Conservation (phyloP, 1,140 invertebrate genomes). For the Stegodyphus dumicola region DNA sequence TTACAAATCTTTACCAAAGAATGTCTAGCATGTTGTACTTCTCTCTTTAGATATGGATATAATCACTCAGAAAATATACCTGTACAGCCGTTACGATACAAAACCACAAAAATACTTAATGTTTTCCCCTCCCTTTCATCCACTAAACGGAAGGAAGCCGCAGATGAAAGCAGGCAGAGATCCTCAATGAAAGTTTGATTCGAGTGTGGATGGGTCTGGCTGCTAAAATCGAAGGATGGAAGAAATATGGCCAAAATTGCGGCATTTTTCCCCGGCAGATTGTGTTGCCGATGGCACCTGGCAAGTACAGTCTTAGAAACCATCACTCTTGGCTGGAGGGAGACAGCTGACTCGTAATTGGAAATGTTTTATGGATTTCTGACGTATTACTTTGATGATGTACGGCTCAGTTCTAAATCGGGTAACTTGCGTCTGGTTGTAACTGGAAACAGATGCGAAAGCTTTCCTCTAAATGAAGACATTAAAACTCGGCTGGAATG, state of each 20-base stretch:
- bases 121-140: not conserved
- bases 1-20: no score
- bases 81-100: not conserved
- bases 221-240: conserved; percentile 50
- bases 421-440: conserved; percentile 17
- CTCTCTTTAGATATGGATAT: not conserved
- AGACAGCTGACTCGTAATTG: conserved; percentile 58
- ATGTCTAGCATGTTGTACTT: not conserved
- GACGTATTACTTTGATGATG: conserved; percentile 58
- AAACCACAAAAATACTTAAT: not conserved
- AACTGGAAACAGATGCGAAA: not conserved
- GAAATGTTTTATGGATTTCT: conserved; percentile 60
- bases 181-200: conserved; percentile 57
- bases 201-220: conserved; percentile 35
- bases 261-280: conserved; percentile 56
- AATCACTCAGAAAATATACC: not conserved
- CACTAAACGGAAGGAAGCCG: conserved; percentile 13
- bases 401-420: conserved; percentile 41
- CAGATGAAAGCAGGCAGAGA: conserved; percentile 39
- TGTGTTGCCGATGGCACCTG: conserved; percentile 57
- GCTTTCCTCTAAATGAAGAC: no score
- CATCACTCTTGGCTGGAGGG: conserved; percentile 36
- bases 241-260: conserved; percentile 54
- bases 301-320: conserved; percentile 41
- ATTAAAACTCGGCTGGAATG: no score